Conservation (phyloP, 2,888 invertebrate species). For the Drosophila colorata region DNA sequence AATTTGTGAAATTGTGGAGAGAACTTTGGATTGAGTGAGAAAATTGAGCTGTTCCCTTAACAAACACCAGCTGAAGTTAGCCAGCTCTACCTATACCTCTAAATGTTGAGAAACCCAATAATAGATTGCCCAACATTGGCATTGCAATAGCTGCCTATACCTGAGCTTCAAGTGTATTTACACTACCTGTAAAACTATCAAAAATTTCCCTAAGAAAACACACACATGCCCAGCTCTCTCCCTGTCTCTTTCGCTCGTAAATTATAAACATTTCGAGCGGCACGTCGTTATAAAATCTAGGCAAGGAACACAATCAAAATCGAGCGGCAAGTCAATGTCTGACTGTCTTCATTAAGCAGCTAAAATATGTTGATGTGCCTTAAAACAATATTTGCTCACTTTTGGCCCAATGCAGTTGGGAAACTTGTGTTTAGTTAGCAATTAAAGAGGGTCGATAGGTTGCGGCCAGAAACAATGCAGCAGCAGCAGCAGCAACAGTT, state of each 20-base stretch:
- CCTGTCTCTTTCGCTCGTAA: constrained; percentile 52
- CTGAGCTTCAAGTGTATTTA: constrained; percentile 32
- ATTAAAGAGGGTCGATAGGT: constrained; percentile 50
- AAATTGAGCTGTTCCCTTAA: neutral
- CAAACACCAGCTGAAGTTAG: neutral
- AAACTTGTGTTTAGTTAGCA: constrained; percentile 72
- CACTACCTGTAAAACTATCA: constrained; percentile 29
- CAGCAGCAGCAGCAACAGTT: constrained; percentile 4
- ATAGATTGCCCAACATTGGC: no score
- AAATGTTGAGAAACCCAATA: no score
- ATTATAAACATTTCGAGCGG: constrained; percentile 73
- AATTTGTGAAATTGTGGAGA: no score
- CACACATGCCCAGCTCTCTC: constrained; percentile 21
- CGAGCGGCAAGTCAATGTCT: constrained; percentile 23
- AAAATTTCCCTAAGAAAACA: constrained; percentile 28
- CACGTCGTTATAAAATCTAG: constrained; percentile 71
- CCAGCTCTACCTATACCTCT: neutral
- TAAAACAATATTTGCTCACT: constrained; percentile 74
- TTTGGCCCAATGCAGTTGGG: constrained; percentile 37
- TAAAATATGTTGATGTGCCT: constrained; percentile 75
- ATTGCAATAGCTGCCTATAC: no score
- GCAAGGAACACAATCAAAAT: constrained; percentile 40
- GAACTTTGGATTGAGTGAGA: no score
- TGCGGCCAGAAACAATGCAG: constrained; percentile 2
- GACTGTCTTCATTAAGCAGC: constrained; percentile 57